Conservation (phyloP, 2,113 vertebrate genomes). For the Erythrolamprus reginae region DNA sequence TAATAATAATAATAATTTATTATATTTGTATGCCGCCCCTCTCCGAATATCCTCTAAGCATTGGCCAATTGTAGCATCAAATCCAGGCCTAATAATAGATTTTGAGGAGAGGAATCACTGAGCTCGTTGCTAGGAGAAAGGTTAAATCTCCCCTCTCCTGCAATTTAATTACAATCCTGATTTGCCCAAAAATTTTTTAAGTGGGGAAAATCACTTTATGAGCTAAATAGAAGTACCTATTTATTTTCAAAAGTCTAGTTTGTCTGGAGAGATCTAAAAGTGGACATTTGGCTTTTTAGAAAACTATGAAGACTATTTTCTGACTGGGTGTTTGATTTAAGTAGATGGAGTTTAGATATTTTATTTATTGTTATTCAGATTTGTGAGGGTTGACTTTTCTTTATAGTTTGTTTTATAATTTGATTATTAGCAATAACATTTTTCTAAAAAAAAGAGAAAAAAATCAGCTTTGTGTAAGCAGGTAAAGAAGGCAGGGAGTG, state of each 20-base stretch:
- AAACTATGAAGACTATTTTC: background rate
- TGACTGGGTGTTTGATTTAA: background rate
- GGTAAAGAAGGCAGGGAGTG: background rate
- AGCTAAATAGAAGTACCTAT: background rate
- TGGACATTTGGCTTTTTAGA: background rate
- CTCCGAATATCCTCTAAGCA: background rate
- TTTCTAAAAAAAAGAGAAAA: background rate
- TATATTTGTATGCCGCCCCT: too few species aligned
- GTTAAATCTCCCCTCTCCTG: background rate
- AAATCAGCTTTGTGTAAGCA: background rate
- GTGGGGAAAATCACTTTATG: background rate
- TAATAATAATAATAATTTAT: too few species aligned
- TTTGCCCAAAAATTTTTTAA: background rate
- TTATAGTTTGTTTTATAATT: background rate
- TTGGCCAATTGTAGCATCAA: background rate
- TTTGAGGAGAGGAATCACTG: background rate
- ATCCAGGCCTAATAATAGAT: background rate
- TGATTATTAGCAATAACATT: background rate
- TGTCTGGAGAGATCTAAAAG: background rate
- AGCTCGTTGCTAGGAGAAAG: background rate
- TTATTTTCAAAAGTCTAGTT: background rate
- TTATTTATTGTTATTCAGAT: background rate
- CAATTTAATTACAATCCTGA: background rate
- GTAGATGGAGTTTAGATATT: background rate
- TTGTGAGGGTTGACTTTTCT: background rate